These are phyloP conservation scores for Hermaeophaga mercurialis DNA, from an alignment of 2,888 invertebrate species.

Conservation along the genomic window DNA sequence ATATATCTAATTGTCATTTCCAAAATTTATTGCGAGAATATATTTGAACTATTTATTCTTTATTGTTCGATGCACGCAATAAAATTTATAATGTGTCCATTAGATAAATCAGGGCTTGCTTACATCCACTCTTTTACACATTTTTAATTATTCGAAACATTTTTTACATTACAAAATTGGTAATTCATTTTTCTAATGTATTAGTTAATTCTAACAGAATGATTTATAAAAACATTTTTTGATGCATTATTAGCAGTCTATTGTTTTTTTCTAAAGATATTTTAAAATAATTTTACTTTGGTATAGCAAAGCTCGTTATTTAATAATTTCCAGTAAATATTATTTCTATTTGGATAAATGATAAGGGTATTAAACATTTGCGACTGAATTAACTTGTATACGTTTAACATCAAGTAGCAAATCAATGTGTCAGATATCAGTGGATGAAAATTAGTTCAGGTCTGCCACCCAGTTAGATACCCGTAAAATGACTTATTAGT, in stretches of 20 bases:
- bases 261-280: too few species aligned
- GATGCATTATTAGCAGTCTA: too few species aligned
- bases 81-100: neutral
- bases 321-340: neutral
- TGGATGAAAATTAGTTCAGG: conserved; percentile 32
- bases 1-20: conserved; percentile 10
- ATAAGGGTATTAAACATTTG: conserved; percentile 10
- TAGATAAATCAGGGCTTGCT: neutral
- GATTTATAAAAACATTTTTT: too few species aligned
- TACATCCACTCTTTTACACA: too few species aligned
- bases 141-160: too few species aligned
- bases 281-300: too few species aligned
- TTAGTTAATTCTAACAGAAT: too few species aligned
- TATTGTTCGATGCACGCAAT: conserved; percentile 6
- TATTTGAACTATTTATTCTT: conserved; percentile 8
- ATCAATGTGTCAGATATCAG: conserved; percentile 31
- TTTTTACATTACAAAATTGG: too few species aligned
- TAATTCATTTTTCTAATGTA: too few species aligned
- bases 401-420: conserved; percentile 27
- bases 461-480: conserved; percentile 34
- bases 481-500: conserved; percentile 38
- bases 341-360: neutral
- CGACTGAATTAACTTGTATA: conserved; percentile 23
- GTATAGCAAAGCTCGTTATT: too few species aligned
- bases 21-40: conserved; percentile 1